Evolutionary conservation across 2,113 vertebrate genomes (phyloP).

Genomic region (Eulemur macaco): DNA sequence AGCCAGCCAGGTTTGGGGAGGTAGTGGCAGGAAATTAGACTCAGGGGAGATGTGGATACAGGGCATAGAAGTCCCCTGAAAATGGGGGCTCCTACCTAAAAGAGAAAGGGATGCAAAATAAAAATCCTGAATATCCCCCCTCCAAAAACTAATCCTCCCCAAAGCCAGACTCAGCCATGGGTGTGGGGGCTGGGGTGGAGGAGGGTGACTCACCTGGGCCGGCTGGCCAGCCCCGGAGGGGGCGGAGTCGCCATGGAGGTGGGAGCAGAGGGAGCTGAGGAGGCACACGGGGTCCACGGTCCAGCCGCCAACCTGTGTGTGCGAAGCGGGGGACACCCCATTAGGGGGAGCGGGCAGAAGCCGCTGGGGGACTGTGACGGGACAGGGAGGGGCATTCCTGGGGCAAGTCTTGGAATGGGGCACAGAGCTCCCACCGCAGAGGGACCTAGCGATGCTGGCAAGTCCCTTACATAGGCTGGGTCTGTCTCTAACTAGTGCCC

Average conservation of each 20-base stretch:
- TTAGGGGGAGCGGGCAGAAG: slow-evolving; percentile 78
- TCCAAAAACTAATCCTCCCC: slow-evolving; percentile 57
- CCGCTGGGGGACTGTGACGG: slow-evolving; percentile 46
- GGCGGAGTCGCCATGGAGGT: slow-evolving; percentile 79
- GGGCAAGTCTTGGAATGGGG: background rate
- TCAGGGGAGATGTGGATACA: background rate
- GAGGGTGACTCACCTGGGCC: slow-evolving; percentile 79
- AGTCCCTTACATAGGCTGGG: background rate
- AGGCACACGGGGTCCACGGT: slow-evolving; percentile 81
- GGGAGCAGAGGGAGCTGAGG: slow-evolving; percentile 82
- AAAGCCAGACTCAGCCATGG: slow-evolving; percentile 52
- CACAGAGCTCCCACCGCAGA: background rate
- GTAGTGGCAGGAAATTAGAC: background rate
- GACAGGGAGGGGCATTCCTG: background rate
- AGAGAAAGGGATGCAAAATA: slow-evolving; percentile 53
- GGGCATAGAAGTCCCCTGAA: background rate
- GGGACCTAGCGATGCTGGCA: background rate
- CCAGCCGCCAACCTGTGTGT: slow-evolving; percentile 82
- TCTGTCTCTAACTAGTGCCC: background rate
- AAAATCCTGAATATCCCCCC: slow-evolving; percentile 59
- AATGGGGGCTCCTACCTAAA: background rate
- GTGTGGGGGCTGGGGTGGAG: slow-evolving; percentile 31
- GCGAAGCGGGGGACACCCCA: slow-evolving; percentile 80
- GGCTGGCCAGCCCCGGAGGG: slow-evolving; percentile 79
- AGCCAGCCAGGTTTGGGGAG: slow-evolving; percentile 22